A percentile compares a stretch with the other conserved stretches of the same genome.
These are phyloP conservation scores for Ambastaia sidthimunki DNA, from an alignment of 2,797 vertebrate species.

Conservation along the genomic window DNA sequence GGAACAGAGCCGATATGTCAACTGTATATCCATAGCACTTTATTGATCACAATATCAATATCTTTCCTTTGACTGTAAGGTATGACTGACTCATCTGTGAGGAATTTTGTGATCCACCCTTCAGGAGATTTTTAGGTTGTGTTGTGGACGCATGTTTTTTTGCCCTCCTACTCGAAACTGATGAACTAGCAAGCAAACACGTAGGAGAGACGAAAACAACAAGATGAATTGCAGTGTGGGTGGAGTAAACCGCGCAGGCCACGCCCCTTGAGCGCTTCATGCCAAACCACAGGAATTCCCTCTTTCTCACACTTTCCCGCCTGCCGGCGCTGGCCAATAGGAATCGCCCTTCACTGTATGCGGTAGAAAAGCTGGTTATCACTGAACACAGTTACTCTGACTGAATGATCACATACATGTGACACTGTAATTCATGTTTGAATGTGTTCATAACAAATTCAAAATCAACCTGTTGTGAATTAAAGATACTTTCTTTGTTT, in stretches of 20 bases:
- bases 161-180: slow-evolving; percentile 54
- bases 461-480: background rate
- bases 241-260: slow-evolving; percentile 75
- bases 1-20: background rate
- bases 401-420: background rate
- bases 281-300: slow-evolving; percentile 82
- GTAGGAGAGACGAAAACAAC: slow-evolving; percentile 63
- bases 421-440: background rate
- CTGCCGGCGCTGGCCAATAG: slow-evolving; percentile 71
- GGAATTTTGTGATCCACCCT: slow-evolving; percentile 38
- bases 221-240: slow-evolving; percentile 73
- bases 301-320: slow-evolving; percentile 72
- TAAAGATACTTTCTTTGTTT: background rate
- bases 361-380: background rate
- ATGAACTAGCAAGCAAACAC: slow-evolving; percentile 53
- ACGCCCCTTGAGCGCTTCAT: slow-evolving; percentile 71
- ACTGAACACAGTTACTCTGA: background rate
- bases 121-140: slow-evolving; percentile 11
- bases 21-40: background rate
- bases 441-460: background rate
- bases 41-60: slow-evolving; percentile 16
- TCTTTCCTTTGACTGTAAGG: background rate
- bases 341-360: slow-evolving; percentile 19
- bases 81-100: slow-evolving; percentile 40
- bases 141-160: slow-evolving; percentile 17